Evolutionary conservation across 2,113 vertebrate genomes (phyloP).

Genomic region (Zosterops japonicus): DNA sequence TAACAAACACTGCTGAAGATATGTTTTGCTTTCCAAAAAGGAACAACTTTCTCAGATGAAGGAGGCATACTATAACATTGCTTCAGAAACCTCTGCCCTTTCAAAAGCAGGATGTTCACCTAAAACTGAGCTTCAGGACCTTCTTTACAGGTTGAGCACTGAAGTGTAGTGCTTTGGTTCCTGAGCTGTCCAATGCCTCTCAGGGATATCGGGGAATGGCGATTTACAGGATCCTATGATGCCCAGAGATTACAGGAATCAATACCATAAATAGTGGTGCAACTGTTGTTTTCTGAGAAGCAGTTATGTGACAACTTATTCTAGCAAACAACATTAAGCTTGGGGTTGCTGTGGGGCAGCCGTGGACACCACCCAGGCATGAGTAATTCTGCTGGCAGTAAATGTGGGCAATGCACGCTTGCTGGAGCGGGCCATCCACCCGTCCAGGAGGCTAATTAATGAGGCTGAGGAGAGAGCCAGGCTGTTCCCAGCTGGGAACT

Average conservation of each 20-base stretch:
- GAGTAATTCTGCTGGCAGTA: neutral
- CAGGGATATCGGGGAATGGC: neutral
- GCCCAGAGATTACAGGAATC: neutral
- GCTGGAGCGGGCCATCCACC: neutral
- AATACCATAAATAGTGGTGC: neutral
- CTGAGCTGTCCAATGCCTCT: neutral
- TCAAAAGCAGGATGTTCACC: neutral
- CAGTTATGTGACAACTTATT: neutral
- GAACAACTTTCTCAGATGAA: neutral
- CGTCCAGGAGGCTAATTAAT: neutral
- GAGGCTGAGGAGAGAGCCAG: conserved; percentile 16
- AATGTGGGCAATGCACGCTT: neutral
- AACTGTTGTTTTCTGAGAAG: conserved; percentile 32
- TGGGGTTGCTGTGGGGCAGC: neutral
- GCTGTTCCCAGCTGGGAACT: conserved; percentile 35
- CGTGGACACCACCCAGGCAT: neutral
- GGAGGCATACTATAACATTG: neutral
- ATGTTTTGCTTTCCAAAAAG: neutral
- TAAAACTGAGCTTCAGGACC: neutral
- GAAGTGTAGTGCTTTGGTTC: neutral
- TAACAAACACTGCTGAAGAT: neutral
- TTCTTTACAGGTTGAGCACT: neutral
- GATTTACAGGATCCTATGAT: neutral
- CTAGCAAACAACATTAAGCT: neutral
- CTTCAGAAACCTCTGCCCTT: neutral